Conservation (phyloP, 2,797 vertebrate genomes). For the Gambelia wislizenii region DNA sequence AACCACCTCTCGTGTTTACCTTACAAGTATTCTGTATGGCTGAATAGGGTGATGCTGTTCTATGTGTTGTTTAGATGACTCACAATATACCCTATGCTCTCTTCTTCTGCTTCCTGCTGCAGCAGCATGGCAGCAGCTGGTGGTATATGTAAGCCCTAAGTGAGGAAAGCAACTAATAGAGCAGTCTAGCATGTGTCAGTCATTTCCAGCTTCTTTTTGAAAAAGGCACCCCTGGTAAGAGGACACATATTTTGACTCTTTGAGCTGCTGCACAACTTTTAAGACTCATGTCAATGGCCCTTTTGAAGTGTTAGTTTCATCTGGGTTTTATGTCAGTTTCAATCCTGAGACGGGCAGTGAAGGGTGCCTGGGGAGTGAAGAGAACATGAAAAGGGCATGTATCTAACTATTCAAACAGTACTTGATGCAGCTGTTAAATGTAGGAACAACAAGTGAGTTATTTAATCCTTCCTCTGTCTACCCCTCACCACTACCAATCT, state of each 20-base stretch:
- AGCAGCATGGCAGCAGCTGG: background rate
- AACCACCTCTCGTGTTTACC: background rate
- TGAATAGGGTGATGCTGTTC: background rate
- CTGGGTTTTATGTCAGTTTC: background rate
- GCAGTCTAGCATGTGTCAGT: background rate
- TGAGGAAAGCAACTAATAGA: background rate
- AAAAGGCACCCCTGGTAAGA: background rate
- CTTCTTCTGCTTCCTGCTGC: background rate
- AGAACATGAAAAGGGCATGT: background rate
- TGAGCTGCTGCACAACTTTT: background rate
- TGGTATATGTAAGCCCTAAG: too few relatives aligned
- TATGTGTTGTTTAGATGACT: background rate
- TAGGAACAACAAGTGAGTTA: background rate
- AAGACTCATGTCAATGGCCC: background rate
- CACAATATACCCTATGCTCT: background rate
- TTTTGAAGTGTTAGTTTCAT: background rate
- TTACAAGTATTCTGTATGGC: background rate
- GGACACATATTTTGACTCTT: background rate
- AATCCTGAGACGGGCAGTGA: background rate
- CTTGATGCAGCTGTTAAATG: background rate
- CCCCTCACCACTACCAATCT: fast-evolving
- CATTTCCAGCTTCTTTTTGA: background rate
- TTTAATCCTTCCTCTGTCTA: background rate
- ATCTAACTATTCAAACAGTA: background rate
- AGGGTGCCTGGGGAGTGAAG: background rate